Evolutionary conservation across 2,113 vertebrate genomes (phyloP), one percentile per base, ranked within the genome.

Genomic region (Macquaria ambigua): DNA sequence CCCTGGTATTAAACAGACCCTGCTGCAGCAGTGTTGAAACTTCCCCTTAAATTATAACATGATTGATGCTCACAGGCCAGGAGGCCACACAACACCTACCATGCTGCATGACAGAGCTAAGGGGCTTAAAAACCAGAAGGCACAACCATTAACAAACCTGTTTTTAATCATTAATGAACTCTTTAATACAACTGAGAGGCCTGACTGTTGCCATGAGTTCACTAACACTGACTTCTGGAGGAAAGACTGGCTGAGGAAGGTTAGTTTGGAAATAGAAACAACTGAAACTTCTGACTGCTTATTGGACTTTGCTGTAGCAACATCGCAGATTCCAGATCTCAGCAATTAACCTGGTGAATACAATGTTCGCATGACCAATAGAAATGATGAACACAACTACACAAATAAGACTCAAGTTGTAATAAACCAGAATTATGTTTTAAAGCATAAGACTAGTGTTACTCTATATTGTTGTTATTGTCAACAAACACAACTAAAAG

Each of bases 1-100:
- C 28, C 52, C 77, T 84, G 83, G 37, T 84, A 82, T 81, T 90
- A 86, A 82, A 76, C 81, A 86, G 86, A 80, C 79, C 62, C 39
- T 52, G 71, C 74, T 41, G 64, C 52, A 73, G 69, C 73, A 74
- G 84, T 25, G 43, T 34, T 61, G 46, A 83, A 81, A 73, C 75
- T 18, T 74, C 53, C 81, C 59, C 39, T 91, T 68, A 62, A 86
- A 90, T 84, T 91, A 80, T 14, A 67, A 70, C 48, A 59, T 83
- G 77, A 88, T 46, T 84, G 77, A 89, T 73, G 71, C 52, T 77
- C 64, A 43, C 6, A 50, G 59, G 48, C 48, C 56, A 46, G 63
- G 28, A 82, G 62, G 67, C 78, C 31, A 1, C 56, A 14, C 48
- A 73, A 85, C 89, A 85, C 76, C 83, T 72, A 87, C 82, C 74